These are phyloP conservation scores for Amphibalanus amphitrite DNA, from an alignment of 1,140 invertebrate genomes.

Conservation along the genomic window DNA sequence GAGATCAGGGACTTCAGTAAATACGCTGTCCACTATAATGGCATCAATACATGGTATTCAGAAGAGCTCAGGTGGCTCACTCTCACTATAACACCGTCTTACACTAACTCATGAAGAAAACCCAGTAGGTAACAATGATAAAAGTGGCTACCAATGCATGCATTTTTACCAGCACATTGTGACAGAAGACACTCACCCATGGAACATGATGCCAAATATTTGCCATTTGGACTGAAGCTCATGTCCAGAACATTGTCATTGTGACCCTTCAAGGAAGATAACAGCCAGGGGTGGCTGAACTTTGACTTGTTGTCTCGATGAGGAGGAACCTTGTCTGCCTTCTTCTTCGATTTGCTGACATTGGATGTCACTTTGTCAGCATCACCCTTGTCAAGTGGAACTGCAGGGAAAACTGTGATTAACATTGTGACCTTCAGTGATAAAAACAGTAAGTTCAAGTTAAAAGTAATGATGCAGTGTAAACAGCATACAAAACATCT, in stretches of 20 bases:
- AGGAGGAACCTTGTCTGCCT: neutral
- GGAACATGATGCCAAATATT: constrained; percentile 41
- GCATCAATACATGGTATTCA: too few species aligned
- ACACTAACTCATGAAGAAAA: too few species aligned
- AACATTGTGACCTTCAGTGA: too few species aligned
- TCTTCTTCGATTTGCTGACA: neutral
- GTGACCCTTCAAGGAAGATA: constrained; percentile 60
- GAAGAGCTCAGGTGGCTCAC: too few species aligned
- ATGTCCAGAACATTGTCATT: constrained; percentile 48
- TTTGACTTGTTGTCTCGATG: neutral
- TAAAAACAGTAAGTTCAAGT: too few species aligned
- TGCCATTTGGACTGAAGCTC: constrained; percentile 62
- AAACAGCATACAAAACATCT: neutral
- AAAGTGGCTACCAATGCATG: too few species aligned
- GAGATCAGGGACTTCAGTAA: too few species aligned
- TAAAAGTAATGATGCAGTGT: too few species aligned
- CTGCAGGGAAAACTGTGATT: too few species aligned
- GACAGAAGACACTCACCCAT: neutral
- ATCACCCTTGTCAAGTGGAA: neutral
- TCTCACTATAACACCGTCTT: too few species aligned
- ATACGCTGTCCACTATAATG: too few species aligned
- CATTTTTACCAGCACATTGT: neutral
- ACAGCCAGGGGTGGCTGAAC: constrained; percentile 46
- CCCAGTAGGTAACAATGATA: too few species aligned
- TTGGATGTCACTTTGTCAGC: neutral